Conservation (phyloP, 2,888 invertebrate genomes). For the Argyra leucocephala region DNA sequence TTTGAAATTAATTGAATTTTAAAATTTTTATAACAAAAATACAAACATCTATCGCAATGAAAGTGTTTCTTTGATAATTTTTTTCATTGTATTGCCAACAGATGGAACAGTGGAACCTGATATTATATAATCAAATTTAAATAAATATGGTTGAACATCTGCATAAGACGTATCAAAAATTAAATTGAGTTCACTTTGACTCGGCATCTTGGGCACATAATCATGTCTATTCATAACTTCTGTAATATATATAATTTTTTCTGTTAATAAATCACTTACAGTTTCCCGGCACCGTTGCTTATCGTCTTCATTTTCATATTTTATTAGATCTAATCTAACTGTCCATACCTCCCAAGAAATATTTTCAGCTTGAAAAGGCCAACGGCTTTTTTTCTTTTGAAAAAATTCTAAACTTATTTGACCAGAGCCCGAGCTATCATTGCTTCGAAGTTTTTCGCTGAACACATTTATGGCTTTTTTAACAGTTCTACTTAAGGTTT, state of each 20-base stretch:
- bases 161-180: conserved; percentile 88
- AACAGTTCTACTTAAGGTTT: conserved; percentile 60
- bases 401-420: conserved; percentile 93
- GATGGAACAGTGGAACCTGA: conserved; percentile 69
- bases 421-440: conserved; percentile 63
- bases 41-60: conserved; percentile 55
- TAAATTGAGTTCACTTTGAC: conserved; percentile 80
- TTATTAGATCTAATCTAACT: conserved; percentile 77
- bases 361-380: conserved; percentile 84
- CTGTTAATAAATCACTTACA: conserved; percentile 77
- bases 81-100: conserved; percentile 81
- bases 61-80: conserved; percentile 75
- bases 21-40: no score
- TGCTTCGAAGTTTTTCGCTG: conserved; percentile 65
- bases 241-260: conserved; percentile 88
- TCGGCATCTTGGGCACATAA: conserved; percentile 93
- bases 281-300: conserved; percentile 78
- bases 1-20: no score
- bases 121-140: conserved; percentile 78
- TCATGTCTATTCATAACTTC: conserved; percentile 93
- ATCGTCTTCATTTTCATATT: conserved; percentile 77
- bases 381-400: conserved; percentile 79
- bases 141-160: conserved; percentile 94
- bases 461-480: conserved; percentile 69
- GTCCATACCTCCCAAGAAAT: conserved; percentile 99